phyloP scores from a whole-genome alignment of 2,113 vertebrate genomes.

The Macrotis lagotis region DNA sequence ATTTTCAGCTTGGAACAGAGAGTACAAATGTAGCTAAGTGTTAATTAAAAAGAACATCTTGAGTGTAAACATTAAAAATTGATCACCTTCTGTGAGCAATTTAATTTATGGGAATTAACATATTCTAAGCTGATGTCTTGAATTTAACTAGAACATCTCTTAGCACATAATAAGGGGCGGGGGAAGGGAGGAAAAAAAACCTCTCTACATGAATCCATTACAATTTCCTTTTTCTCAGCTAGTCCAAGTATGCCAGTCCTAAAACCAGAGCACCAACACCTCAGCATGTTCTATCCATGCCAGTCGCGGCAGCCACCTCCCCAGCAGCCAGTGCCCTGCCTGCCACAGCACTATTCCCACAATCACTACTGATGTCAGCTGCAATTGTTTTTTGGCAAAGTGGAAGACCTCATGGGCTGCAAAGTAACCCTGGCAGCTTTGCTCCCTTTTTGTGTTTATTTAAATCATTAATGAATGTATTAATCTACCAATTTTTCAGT shows the following conservation, averaged over 20 bases:
- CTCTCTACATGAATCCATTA: constrained; percentile 44
- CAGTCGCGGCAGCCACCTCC: constrained; percentile 29
- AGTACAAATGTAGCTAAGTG: constrained; percentile 76
- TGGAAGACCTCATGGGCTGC: constrained; percentile 6
- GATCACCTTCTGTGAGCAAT: constrained; percentile 79
- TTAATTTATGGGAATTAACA: constrained; percentile 78
- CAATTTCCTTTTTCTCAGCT: constrained; percentile 53
- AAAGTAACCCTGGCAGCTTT: constrained; percentile 28
- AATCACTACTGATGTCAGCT: constrained; percentile 9
- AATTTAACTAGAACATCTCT: constrained; percentile 65
- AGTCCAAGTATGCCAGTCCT: constrained; percentile 24
- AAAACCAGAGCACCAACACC: constrained; percentile 32
- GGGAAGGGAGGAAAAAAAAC: constrained; percentile 40
- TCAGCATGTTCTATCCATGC: background rate
- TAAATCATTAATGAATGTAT: constrained; percentile 76
- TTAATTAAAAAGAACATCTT: constrained; percentile 81
- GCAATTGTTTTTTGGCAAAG: constrained; percentile 58
- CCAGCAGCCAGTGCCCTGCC: background rate
- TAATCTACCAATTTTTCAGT: constrained; percentile 78
- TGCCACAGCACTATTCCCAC: background rate
- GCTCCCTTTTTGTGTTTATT: constrained; percentile 62
- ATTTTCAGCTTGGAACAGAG: constrained; percentile 67
- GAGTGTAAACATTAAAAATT: constrained; percentile 82
- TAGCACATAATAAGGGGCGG: constrained; percentile 48
- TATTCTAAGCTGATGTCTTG: constrained; percentile 74